Conservation (phyloP, 2,113 vertebrate genomes). For the Lampris megalopsis region DNA sequence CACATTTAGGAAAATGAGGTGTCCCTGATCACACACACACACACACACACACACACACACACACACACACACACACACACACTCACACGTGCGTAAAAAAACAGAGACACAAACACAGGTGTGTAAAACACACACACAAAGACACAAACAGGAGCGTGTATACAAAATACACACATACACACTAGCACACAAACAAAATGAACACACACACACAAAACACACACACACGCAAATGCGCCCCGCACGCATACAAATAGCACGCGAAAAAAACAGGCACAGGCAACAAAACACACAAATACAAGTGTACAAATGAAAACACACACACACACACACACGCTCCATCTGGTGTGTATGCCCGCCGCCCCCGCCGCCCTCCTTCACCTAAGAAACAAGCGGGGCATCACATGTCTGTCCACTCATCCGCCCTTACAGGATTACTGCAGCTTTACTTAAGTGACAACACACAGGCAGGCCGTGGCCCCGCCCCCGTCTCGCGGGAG, state of each 20-base stretch:
- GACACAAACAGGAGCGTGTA: no score
- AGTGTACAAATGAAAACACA: neutral
- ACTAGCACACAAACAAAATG: no score
- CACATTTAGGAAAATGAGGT: no score
- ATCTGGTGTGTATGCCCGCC: conserved; percentile 68
- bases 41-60: conserved; percentile 20
- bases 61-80: conserved; percentile 25
- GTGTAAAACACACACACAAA: no score
- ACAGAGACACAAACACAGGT: no score
- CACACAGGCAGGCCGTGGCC: conserved; percentile 41
- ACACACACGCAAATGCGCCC: conserved; percentile 24
- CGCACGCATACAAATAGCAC: no score
- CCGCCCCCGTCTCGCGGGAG: no score
- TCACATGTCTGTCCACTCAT: conserved; percentile 81
- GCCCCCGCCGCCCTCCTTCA: conserved; percentile 34
- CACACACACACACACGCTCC: conserved; percentile 43
- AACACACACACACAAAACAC: conserved; percentile 40
- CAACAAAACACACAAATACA: no score
- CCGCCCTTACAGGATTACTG: conserved; percentile 82
- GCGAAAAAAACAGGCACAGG: no score
- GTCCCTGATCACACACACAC: neutral
- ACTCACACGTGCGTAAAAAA: neutral
- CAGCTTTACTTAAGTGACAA: conserved; percentile 80
- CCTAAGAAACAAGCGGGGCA: conserved; percentile 75
- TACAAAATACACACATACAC: no score